Evolutionary conservation across 2,797 vertebrate species (phyloP).

Genomic region (Schizopygopsis pylzovi): DNA sequence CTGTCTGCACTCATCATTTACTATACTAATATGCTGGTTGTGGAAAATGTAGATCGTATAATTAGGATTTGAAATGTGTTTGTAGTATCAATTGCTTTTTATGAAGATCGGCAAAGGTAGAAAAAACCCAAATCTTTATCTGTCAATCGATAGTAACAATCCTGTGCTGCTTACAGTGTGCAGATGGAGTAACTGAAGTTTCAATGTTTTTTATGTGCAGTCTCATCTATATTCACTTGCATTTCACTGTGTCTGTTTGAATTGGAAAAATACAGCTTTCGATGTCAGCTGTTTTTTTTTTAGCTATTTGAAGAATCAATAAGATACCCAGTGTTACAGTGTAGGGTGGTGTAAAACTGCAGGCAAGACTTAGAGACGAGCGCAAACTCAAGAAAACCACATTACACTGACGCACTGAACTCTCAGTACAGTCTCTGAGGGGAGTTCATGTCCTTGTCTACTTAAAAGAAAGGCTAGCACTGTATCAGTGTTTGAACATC

Average conservation of each 20-base stretch:
- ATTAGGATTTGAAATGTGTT: slow-evolving; percentile 67
- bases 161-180: slow-evolving; percentile 52
- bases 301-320: slow-evolving; percentile 8
- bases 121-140: slow-evolving; percentile 43
- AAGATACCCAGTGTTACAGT: neutral
- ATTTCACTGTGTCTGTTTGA: slow-evolving; percentile 41
- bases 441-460: neutral
- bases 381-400: neutral
- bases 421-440: neutral
- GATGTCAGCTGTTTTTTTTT: slow-evolving; percentile 10
- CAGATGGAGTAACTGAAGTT: slow-evolving; percentile 34
- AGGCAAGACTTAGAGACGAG: neutral
- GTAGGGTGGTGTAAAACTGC: neutral
- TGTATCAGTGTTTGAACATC: neutral
- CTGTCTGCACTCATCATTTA: slow-evolving; percentile 56
- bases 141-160: slow-evolving; percentile 56
- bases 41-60: slow-evolving; percentile 65
- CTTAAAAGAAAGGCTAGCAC: neutral
- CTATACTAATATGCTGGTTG: slow-evolving; percentile 68
- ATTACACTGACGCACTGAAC: neutral
- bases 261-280: slow-evolving; percentile 30
- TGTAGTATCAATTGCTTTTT: slow-evolving; percentile 64
- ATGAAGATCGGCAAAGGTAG: slow-evolving; percentile 66
- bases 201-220: slow-evolving; percentile 47
- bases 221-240: slow-evolving; percentile 52